Evolutionary conservation across 2,797 vertebrate genomes (phyloP), one percentile per base, ranked within the genome.

Genomic region (Thunnus albacares): DNA sequence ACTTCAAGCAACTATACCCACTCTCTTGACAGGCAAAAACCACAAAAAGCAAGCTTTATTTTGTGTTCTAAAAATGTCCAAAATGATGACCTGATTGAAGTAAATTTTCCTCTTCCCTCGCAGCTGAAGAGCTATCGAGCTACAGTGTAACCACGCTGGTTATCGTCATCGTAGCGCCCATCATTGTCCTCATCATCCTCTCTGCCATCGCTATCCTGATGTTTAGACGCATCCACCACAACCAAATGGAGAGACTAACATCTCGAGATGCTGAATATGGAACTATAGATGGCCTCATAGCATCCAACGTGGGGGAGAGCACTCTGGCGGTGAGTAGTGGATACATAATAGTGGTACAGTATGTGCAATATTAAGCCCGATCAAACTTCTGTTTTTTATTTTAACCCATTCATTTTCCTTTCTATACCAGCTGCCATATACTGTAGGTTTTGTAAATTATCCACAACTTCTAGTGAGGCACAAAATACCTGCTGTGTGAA

Each of bases 221-320:
- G 73, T 96, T 99, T 86, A 95, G 96, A 63, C 97, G 96, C 77
- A 96, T 99, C 79, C 97, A 97, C 90, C 95, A 95, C 60, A 96
- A 95, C 86, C 97, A 97, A 65, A 97, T 99, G 96, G 97, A 99
- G 88, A 95, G 97, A 47, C 94, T 99, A 41, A 98, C 96, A 1
- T 95, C 97, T 0, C 95, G 97, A 53, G 98, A 99, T 47, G 97
- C 97, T 0, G 98, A 99, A 56, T 99, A 98, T 0, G 98, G 98
- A 75, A 97, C 98, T 5, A 97, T 99, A 0, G 98, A 99, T 59
- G 98, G 98, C 10, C 97, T 99, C 61, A 99, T 99, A 65, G 97
- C 98, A 1, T 99, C 98, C 15, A 99, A 99, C 1, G 98, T 99
- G 55, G 98, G 98, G 43, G 98, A 99, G 83, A 99, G 97, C 96